Base-by-base conservation (phyloP, 2,113 vertebrate genomes). In the Bos javanicus region DNA sequence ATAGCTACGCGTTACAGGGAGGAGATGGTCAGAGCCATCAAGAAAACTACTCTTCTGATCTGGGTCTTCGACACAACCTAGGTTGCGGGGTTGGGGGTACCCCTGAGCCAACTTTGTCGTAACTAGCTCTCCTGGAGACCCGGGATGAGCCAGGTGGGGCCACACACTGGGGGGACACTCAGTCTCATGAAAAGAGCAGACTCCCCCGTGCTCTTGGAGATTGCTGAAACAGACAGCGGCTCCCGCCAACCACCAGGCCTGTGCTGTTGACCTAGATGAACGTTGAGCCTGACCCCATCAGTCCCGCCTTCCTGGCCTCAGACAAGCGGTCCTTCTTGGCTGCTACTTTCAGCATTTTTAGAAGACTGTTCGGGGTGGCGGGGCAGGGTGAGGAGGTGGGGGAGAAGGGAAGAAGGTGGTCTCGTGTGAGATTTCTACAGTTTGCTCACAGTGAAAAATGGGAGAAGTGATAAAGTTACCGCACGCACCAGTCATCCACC, bases 401-500 rank as follows among this genome's bases (percentile, higher is more conserved):
- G 96, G 54, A 81, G 74, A 1, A 10, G 80, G 90, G 71, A 16
- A 82, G 87, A 94, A 97, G 57, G 71, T n/a, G 87, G 74, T 96
- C 95, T 94, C 95, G 2, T 52, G 87, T 64, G 98, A 98, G 97
- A 93, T 76, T 97, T 96, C 97, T 95, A 54, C 97, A 88, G 94
- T 97, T 98, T 87, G 83, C 94, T 96, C 97, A 97, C 96, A 94
- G 97, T 95, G 97, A 99, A 98, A 98, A 98, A 98, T 91, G 95
- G 83, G 82, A 97, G 97, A 97, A 94, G 97, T 90, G 98, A 87
- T 97, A 96, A 98, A 98, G 98, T 98, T 98, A 98, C 98, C 85
- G 16, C 96, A 74, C 97, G 87, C 97, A 92, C 99, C 98, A 87
- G 97, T 97, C 98, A 98, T 48, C 98, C 98, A 98, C 98, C 97